Base-by-base conservation (phyloP, 2,797 vertebrate species). In the Odontamblyopus rebecca region DNA sequence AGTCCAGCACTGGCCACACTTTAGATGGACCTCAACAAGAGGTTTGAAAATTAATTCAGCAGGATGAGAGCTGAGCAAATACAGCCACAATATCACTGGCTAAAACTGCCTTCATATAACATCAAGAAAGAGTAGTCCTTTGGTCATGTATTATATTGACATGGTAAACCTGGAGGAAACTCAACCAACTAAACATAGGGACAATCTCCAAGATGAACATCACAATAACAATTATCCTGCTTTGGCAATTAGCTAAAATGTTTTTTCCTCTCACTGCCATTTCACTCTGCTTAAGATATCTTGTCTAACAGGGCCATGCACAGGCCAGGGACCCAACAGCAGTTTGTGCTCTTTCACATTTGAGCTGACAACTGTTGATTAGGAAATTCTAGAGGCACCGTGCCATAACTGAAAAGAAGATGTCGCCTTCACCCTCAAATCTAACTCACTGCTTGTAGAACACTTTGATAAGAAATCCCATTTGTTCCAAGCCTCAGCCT, bases 401-500 rank as follows among this genome's bases (percentile, higher is more conserved):
- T 53, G 51, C 51, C 51, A 53, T 7, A 53, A n/a, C 2, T 53
- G 51, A 53, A n/a, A 53, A 53, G 19, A 53, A n/a, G 18, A n/a
- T n/a, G 6, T 6, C 19, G 19, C 9, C 51, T 53, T 19, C 19
- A 53, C 19, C 51, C 19, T n/a, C 6, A 53, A 53, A 1, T 8
- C 18, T 53, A 6, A 19, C 19, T 89, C 77, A 86, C 84, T 85
- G 73, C 69, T 60, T 76, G 73, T 67, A 72, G 72, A 87, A 87
- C 72, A 72, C 66, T 65, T 9, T 72, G 90, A 94, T 94, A 92
- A 91, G 82, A 87, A 92, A 93, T 93, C 90, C 81, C 92, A 92
- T 94, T 92, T 92, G 83, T 77, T 78, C 53, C 51, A 82, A 67
- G 80, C 80, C 44, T 16, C 77, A 2, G 7, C 53, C 80, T 85